phyloP scores from a whole-genome alignment of 2,113 vertebrate genomes.

The Thunnus thynnus region DNA sequence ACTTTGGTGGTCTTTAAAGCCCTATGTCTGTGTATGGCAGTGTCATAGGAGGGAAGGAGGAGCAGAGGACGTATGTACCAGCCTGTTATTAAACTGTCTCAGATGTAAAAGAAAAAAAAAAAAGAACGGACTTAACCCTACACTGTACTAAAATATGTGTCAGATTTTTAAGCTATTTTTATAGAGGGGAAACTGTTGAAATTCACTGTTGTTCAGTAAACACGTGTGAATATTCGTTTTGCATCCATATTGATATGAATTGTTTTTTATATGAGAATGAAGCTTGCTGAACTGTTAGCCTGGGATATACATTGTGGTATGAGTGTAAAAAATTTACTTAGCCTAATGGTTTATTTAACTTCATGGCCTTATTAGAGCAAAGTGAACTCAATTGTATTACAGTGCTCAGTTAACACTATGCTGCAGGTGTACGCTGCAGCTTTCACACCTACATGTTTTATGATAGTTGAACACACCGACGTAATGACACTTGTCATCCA shows the following conservation, averaged over 20 bases:
- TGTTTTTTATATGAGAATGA: constrained; percentile 77
- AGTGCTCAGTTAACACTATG: constrained; percentile 37
- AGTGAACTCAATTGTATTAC: constrained; percentile 50
- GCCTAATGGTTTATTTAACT: constrained; percentile 59
- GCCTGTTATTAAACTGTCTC: constrained; percentile 74
- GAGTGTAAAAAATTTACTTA: constrained; percentile 50
- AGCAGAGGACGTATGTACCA: constrained; percentile 70
- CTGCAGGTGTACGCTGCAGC: constrained; percentile 57
- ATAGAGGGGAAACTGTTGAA: constrained; percentile 78
- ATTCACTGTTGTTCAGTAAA: constrained; percentile 78
- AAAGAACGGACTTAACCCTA: constrained; percentile 65
- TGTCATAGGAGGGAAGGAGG: constrained; percentile 78
- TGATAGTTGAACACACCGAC: constrained; percentile 17
- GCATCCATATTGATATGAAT: constrained; percentile 76
- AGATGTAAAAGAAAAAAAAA: constrained; percentile 65
- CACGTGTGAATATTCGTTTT: constrained; percentile 76
- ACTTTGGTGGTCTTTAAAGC: constrained; percentile 21
- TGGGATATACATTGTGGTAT: constrained; percentile 63
- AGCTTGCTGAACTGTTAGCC: constrained; percentile 74
- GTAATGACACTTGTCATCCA: background rate
- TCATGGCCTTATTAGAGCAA: constrained; percentile 73
- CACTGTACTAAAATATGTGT: constrained; percentile 81
- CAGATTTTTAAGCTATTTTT: constrained; percentile 89
- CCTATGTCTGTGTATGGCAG: constrained; percentile 46
- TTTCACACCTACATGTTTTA: constrained; percentile 30